These are phyloP conservation scores for Ochotona curzoniae DNA, from an alignment of 2,113 vertebrate genomes.

Conservation along the genomic window DNA sequence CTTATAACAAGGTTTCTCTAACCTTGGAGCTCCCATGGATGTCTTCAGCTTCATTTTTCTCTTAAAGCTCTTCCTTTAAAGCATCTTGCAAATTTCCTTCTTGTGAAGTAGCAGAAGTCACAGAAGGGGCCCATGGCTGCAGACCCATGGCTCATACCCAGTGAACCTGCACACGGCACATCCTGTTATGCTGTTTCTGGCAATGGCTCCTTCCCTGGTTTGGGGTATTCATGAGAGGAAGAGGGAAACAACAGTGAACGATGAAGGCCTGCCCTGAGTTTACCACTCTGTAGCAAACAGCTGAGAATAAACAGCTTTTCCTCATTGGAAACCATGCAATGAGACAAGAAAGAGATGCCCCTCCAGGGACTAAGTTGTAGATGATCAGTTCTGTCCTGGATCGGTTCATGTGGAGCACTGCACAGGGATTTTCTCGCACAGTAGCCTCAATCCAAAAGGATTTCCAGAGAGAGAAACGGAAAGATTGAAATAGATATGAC, in stretches of 20 bases:
- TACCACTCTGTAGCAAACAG: not conserved
- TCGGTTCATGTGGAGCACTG: not conserved
- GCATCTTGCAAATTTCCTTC: not conserved
- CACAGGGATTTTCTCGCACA: not conserved
- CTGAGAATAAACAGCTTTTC: not conserved
- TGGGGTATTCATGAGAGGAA: not conserved
- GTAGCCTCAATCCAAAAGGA: not conserved
- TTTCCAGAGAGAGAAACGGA: not conserved
- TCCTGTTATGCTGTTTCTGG: not conserved
- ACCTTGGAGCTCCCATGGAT: not conserved
- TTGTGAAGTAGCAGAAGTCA: not conserved
- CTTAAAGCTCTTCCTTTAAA: not conserved
- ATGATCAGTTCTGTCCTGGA: not conserved
- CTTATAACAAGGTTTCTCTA: slow-evolving; percentile 25
- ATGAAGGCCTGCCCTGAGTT: not conserved
- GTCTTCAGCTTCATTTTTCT: not conserved
- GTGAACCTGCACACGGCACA: rapidly evolving
- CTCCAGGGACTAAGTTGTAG: not conserved
- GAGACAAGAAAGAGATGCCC: not conserved
- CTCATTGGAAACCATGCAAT: not conserved
- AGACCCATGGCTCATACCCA: not conserved
- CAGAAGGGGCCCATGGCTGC: not conserved
- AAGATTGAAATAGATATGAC: slow-evolving; percentile 7
- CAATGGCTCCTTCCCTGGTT: not conserved
- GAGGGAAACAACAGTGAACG: not conserved